Percentiles rank a stretch among this genome's conserved stretches.
Evolutionary conservation across 2,797 vertebrate species (phyloP).

Genomic region (Hemitrygon akajei): DNA sequence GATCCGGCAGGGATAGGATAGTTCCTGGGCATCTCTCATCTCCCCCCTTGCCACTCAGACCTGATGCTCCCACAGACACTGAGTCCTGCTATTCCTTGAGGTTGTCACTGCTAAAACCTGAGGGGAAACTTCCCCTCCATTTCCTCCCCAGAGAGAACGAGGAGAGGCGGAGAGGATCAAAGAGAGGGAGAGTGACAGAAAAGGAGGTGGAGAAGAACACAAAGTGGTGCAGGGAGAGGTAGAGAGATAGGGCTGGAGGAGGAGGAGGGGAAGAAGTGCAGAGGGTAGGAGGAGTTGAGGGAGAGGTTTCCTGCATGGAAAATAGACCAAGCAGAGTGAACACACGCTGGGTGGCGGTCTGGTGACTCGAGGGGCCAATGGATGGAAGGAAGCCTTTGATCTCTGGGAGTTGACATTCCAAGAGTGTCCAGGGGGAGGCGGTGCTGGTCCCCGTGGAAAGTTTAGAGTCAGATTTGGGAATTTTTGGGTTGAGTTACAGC

Average conservation of each 20-base stretch:
- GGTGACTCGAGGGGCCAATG: not conserved
- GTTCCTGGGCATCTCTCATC: no score
- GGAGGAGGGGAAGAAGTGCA: no score
- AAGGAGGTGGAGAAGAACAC: no score
- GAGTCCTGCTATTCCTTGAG: not conserved
- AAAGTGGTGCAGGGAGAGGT: not conserved
- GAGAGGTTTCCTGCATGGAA: not conserved
- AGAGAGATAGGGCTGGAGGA: not conserved
- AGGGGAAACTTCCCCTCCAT: not conserved
- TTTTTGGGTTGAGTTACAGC: not conserved
- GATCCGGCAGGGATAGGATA: no score
- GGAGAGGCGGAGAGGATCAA: not conserved
- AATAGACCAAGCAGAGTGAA: not conserved
- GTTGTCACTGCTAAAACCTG: not conserved
- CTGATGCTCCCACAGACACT: not conserved
- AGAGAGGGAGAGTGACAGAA: not conserved
- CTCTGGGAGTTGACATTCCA: not conserved
- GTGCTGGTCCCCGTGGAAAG: not conserved
- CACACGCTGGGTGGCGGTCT: not conserved
- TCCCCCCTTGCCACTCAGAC: no score
- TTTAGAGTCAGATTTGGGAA: not conserved
- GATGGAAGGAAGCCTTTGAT: not conserved
- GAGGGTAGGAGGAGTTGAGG: no score
- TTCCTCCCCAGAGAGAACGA: not conserved
- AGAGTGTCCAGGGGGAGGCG: not conserved